Evolutionary conservation across 2,888 invertebrate genomes (phyloP), one percentile per base, ranked within the genome.

Genomic region (Conistra vaccinii): DNA sequence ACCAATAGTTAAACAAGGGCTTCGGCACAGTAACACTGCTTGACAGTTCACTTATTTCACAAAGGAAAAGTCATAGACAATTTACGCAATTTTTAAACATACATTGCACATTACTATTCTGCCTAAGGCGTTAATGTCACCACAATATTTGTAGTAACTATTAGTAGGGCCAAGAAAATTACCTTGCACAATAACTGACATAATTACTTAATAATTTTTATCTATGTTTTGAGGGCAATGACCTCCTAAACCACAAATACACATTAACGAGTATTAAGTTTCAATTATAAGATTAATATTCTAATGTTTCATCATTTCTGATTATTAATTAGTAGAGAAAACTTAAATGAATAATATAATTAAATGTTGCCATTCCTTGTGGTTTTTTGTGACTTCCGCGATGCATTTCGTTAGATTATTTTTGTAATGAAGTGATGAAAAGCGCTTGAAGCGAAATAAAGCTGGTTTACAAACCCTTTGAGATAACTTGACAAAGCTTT

Each of bases 141-240:
- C 60, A 78, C 23, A 73, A 58, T 78, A 76, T 89, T 85, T 84
- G 84, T 68, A 51, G 68, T 72, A 79, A 78, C 74, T 77, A 81
- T 83, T 84, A 85, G 68, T 76, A 78, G 80, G 75, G 66, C 71
- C 53, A 53, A 55, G 58, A 67, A 72, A 62, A 83, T 69, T 69
- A 61, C 14, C 71, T 86, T 87, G 69, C 87, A 81, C 74, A 76
- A 82, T 74, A 39, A 62, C 14, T 89, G 85, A 91, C 72, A 26
- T 82, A 61, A 42, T 79, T 78, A 84, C 9, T 51, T 55, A 51
- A 53, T 66, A 29, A 69, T 63, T 74, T 69, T 70, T 67, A 77
- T 78, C 76, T 85, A 66, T 80, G 76, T 75, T 70, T 78, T 51
- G 76, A 79, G 86, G 66, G 57, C 63, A 71, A 60, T 76, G 80